Percentiles rank a stretch among this genome's conserved stretches.
These are phyloP conservation scores for Malacoraja senta DNA, from an alignment of 2,797 vertebrate genomes.

Conservation along the genomic window DNA sequence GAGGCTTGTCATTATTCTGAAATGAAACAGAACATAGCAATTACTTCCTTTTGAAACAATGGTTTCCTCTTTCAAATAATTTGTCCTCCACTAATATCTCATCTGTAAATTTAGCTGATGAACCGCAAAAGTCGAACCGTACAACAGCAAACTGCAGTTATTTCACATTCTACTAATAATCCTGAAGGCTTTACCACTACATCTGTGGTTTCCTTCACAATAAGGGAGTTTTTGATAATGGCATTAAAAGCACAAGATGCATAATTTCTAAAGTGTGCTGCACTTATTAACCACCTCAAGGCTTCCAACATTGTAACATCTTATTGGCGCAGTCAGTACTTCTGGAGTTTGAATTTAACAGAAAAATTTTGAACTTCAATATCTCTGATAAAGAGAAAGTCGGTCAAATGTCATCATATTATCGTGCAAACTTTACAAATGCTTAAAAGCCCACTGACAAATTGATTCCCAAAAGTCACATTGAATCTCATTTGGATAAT, in stretches of 20 bases:
- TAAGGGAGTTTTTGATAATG: background rate
- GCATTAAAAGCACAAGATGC: background rate
- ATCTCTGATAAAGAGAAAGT: background rate
- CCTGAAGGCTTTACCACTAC: background rate
- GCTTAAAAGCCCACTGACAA: background rate
- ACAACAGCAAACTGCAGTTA: background rate
- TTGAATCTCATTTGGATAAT: background rate
- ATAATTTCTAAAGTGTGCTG: background rate
- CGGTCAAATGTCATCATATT: background rate
- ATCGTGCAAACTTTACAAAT: background rate
- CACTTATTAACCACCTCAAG: background rate
- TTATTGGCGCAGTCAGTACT: background rate
- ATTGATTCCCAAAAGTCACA: conserved; percentile 10
- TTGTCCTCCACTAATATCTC: background rate
- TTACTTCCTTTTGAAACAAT: background rate
- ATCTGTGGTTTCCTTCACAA: background rate
- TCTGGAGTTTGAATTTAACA: conserved; percentile 12
- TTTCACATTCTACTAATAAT: background rate
- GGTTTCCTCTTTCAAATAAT: conserved; percentile 17
- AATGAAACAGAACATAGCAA: background rate
- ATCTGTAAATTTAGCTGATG: conserved; percentile 9
- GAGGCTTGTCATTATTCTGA: background rate
- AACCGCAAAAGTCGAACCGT: background rate
- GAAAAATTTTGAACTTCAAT: background rate
- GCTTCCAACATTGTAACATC: background rate